Evolutionary conservation across 2,888 invertebrate genomes (phyloP).

Genomic region (Netelia fuscicornis): DNA sequence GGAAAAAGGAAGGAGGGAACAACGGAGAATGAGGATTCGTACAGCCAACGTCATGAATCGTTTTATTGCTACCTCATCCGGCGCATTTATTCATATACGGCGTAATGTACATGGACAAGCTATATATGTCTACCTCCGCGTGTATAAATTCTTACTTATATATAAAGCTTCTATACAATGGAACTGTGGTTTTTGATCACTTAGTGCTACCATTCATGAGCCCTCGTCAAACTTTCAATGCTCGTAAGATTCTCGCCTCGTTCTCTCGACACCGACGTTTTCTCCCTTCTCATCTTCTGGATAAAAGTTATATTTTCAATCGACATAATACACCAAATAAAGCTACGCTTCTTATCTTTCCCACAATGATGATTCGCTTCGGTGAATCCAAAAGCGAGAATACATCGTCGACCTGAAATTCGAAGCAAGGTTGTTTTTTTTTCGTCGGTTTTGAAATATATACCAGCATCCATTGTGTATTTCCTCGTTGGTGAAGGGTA

Average conservation of each 20-base stretch:
- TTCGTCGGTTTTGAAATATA: no score
- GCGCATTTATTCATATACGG: constrained; percentile 24
- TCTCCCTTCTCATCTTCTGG: no score
- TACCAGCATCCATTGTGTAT: no score
- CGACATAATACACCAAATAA: no score
- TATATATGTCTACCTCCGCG: not conserved
- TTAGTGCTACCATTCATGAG: constrained; percentile 29
- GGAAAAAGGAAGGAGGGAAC: constrained; percentile 21
- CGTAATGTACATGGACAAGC: not conserved
- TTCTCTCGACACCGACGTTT: not conserved
- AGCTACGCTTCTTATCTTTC: no score
- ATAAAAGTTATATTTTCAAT: no score
- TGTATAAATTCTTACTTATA: not conserved
- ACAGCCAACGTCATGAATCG: constrained; percentile 48
- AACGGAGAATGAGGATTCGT: constrained; percentile 19
- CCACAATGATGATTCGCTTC: no score
- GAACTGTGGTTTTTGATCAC: constrained; percentile 23
- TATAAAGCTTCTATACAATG: not conserved
- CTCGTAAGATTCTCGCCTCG: constrained; percentile 8
- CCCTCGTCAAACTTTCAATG: constrained; percentile 3
- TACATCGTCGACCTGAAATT: no score
- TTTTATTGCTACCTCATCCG: constrained; percentile 38
- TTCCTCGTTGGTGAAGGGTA: no score
- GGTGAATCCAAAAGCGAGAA: no score
- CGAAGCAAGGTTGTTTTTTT: no score